Percentiles rank a stretch among this genome's conserved stretches.
Conservation (phyloP, 1,140 invertebrate genomes). For the Drosophila equinoxialis region DNA sequence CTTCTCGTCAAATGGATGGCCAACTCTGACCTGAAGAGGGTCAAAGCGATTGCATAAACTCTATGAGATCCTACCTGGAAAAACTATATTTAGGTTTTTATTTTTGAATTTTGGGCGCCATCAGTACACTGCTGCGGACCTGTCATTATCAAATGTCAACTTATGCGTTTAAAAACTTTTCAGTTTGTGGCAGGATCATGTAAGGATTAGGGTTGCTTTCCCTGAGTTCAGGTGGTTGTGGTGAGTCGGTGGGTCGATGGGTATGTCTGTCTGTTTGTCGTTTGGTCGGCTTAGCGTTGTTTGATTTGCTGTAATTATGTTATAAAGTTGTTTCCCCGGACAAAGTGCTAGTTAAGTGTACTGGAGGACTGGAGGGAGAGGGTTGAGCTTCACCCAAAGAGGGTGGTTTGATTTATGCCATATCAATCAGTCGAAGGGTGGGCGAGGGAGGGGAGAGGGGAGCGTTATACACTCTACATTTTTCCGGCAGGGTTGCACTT, state of each 20-base stretch:
- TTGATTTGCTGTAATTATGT: slow-evolving; percentile 79
- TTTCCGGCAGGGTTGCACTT: slow-evolving; percentile 9
- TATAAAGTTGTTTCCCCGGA: slow-evolving; percentile 64
- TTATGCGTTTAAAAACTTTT: slow-evolving; percentile 1
- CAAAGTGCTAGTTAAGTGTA: slow-evolving; percentile 68
- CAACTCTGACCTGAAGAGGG: too few species aligned
- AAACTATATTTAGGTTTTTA: too few species aligned
- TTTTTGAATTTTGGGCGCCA: not conserved
- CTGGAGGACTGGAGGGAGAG: not conserved
- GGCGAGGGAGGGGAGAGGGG: too few species aligned
- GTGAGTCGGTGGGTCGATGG: too few species aligned
- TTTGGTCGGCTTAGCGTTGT: slow-evolving; percentile 55
- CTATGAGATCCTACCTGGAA: too few species aligned
- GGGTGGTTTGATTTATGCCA: slow-evolving; percentile 46
- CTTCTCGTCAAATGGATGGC: too few species aligned
- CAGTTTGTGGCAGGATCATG: not conserved
- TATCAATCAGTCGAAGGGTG: slow-evolving; percentile 38
- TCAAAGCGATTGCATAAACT: too few species aligned
- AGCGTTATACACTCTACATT: not conserved
- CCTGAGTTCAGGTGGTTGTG: not conserved
- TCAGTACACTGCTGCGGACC: not conserved
- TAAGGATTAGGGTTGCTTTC: slow-evolving; percentile 17
- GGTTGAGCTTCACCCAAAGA: slow-evolving; percentile 15
- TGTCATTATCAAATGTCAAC: not conserved
- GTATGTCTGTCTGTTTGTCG: not conserved